These are phyloP conservation scores for Hydroisotoma schaefferi DNA, from an alignment of 2,888 invertebrate genomes.

Conservation along the genomic window DNA sequence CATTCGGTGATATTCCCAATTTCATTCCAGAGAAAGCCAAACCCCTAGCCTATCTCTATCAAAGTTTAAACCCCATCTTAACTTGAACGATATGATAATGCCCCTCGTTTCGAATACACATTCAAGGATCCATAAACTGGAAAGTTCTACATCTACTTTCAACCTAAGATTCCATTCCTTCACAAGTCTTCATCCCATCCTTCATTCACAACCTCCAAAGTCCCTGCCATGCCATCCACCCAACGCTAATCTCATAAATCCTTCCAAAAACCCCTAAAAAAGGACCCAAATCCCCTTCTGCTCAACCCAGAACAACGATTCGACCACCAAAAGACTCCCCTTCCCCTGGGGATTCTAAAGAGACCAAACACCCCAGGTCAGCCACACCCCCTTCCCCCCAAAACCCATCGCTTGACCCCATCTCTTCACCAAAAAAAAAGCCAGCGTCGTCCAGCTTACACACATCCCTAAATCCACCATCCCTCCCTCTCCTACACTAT, in stretches of 20 bases:
- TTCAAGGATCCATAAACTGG: too few species aligned
- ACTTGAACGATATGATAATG: too few species aligned
- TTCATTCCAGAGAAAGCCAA: too few species aligned
- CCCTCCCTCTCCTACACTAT: too few species aligned
- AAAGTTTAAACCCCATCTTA: too few species aligned
- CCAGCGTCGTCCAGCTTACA: neutral
- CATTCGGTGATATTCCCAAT: too few species aligned
- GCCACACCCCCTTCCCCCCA: neutral
- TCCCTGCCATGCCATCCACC: neutral
- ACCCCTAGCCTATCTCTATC: too few species aligned
- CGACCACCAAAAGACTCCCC: neutral
- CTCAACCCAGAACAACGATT: neutral
- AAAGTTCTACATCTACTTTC: too few species aligned
- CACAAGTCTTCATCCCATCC: too few species aligned
- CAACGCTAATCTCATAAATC: neutral
- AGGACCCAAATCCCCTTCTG: neutral
- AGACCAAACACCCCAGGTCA: slow-evolving; percentile 9
- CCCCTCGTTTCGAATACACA: too few species aligned
- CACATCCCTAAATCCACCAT: too few species aligned
- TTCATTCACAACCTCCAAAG: neutral
- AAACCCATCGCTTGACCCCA: neutral
- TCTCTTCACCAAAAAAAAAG: neutral
- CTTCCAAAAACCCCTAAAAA: neutral
- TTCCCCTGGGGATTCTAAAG: slow-evolving; percentile 1
- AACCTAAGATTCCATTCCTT: too few species aligned